Conservation (phyloP, 2,797 vertebrate genomes). For the Macropus fuliginosus region DNA sequence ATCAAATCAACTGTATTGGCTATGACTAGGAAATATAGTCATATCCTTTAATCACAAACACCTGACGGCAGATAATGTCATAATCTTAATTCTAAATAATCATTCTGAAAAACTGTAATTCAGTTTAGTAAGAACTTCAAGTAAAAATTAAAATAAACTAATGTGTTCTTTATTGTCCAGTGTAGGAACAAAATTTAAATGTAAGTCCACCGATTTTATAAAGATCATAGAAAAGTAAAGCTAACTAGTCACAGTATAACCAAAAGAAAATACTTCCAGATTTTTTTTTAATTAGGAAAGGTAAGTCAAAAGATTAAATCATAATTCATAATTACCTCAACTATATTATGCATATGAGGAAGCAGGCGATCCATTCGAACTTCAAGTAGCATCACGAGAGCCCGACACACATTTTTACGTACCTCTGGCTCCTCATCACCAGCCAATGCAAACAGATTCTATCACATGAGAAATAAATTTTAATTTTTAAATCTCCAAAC, state of each 20-base stretch:
- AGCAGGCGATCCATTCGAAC: conserved; percentile 92
- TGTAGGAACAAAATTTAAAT: too few relatives aligned
- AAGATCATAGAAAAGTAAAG: background rate
- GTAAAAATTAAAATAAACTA: background rate
- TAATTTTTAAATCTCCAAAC: conserved; percentile 21
- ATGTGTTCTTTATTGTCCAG: background rate
- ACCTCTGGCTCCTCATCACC: conserved; percentile 92
- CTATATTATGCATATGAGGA: conserved; percentile 93
- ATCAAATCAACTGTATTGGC: background rate
- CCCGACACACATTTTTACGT: conserved; percentile 92
- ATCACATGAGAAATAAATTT: conserved; percentile 58
- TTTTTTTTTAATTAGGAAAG: background rate
- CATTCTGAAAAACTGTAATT: background rate
- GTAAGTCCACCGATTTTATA: too few relatives aligned
- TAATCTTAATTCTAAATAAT: background rate
- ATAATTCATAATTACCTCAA: conserved; percentile 86
- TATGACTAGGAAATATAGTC: background rate
- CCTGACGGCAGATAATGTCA: background rate
- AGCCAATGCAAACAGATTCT: conserved; percentile 92
- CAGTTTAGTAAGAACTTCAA: background rate
- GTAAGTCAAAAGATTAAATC: background rate
- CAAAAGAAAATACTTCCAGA: background rate
- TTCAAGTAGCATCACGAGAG: conserved; percentile 92
- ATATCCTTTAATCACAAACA: background rate
- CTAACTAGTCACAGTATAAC: background rate